Conservation (phyloP, 2,888 invertebrate genomes). For the Leptothorax acervorum region DNA sequence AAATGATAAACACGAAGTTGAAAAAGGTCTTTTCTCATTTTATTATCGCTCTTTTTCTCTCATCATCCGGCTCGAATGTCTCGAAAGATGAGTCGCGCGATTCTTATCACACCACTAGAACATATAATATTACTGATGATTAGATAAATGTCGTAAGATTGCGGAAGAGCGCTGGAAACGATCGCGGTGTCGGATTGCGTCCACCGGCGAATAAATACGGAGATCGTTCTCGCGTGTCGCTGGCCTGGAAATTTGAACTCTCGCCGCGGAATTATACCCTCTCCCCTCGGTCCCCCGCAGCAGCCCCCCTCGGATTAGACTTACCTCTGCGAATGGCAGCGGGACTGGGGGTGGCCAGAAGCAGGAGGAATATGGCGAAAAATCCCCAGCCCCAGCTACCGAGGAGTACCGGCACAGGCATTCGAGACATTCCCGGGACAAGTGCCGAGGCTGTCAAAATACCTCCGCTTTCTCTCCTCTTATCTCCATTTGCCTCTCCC, state of each 20-base stretch:
- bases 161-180: background rate
- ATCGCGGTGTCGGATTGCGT: constrained; percentile 19
- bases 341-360: constrained; percentile 83
- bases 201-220: constrained; percentile 5
- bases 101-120: background rate
- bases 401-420: constrained; percentile 73
- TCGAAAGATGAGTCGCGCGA: background rate
- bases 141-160: background rate
- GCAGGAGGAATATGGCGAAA: constrained; percentile 81
- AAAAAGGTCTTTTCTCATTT: background rate
- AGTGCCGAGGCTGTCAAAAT: constrained; percentile 79
- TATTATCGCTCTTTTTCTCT: background rate
- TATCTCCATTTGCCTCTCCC: constrained; percentile 78
- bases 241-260: constrained; percentile 54
- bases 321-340: constrained; percentile 84
- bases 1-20: background rate
- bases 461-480: constrained; percentile 72
- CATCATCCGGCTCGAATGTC: background rate
- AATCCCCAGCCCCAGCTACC: constrained; percentile 78
- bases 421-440: constrained; percentile 71
- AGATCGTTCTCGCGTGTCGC: constrained; percentile 53
- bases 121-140: background rate
- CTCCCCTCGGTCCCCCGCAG: background rate
- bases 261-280: constrained; percentile 27
- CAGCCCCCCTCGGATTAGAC: constrained; percentile 66